Evolutionary conservation across 1,140 invertebrate genomes (phyloP), one percentile per base, ranked within the genome.

Genomic region (Stegodyphus mimosarum): DNA sequence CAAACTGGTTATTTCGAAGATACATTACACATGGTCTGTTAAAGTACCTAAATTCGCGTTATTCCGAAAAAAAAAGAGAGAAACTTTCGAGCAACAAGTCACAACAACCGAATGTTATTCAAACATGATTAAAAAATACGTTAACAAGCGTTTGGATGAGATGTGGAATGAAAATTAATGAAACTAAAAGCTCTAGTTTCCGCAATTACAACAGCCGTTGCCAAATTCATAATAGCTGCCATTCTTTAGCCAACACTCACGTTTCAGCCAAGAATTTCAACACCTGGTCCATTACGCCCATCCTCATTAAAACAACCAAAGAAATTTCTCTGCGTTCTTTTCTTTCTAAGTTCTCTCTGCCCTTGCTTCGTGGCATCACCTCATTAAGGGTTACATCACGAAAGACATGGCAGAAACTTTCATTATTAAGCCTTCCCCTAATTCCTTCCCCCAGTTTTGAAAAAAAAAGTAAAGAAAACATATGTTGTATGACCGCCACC

Each of bases 281-380:
- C 74, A 77, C 74, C 74, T 77, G 74, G 74, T 66, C 55, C 60
- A 77, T 66, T 49, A 77, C 63, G 55, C 74, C 74, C 53, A 7
- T 50, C n/a, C 48, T 77, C 49, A 13, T 15, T 11, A 33, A 49
- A 66, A 33, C 51, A 49, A 13, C 66, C 6, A 33, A 33, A 33
- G 33, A 33, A 33, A 10, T 77, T 66, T 13, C 6, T 48, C 73
- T 48, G 50, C 55, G 55, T 64, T 64, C 33, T 33, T 33, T 33
- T 33, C 33, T 33, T 33, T 33, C 3, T 3, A 33, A 33, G 33
- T 33, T 33, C 7, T 74, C 33, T 64, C 50, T 66, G 33, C 7
- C 63, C 60, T 10, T 51, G 60, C 48, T 77, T 77, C 74, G 74
- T 77, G 48, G 74, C 63, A 66, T 64, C 33, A 77, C 15, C 74